These are phyloP conservation scores for Microctonus aethiopoides DNA, from an alignment of 2,888 invertebrate genomes.

Conservation along the genomic window DNA sequence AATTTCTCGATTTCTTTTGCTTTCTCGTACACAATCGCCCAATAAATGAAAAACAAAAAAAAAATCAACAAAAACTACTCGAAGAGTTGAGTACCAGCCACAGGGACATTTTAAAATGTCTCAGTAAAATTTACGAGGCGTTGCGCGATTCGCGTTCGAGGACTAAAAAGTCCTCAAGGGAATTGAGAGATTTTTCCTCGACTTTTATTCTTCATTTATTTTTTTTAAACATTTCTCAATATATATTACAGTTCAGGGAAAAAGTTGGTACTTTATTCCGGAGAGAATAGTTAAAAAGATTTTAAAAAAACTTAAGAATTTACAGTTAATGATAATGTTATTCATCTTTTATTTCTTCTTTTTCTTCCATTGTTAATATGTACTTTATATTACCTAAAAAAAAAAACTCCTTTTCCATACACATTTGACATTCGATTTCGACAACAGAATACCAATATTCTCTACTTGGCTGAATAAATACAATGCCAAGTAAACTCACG, in stretches of 20 bases:
- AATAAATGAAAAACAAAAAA: background rate
- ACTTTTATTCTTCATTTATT: conserved; percentile 20
- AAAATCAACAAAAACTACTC: background rate
- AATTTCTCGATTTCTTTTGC: conserved; percentile 4
- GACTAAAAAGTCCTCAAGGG: conserved; percentile 47
- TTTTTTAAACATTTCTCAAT: background rate
- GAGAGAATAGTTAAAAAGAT: background rate
- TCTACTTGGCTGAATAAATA: conserved; percentile 23
- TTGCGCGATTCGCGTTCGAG: conserved; percentile 42
- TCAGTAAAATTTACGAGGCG: conserved; percentile 52
- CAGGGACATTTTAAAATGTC: conserved; percentile 48
- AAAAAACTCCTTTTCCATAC: conserved; percentile 38
- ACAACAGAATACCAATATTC: conserved; percentile 37
- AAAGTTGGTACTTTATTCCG: background rate
- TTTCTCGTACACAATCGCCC: conserved; percentile 3
- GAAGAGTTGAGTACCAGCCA: conserved; percentile 14
- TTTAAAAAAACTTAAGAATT: background rate
- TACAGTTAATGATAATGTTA: background rate
- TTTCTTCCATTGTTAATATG: background rate
- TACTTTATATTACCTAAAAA: background rate
- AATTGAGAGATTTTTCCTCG: conserved; percentile 49
- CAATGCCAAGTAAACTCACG: background rate
- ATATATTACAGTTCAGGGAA: background rate
- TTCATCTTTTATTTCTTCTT: background rate
- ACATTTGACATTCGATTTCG: conserved; percentile 53